Evolutionary conservation across 2,797 vertebrate genomes (phyloP), one percentile per base, ranked within the genome.

Genomic region (Xiphophorus birchmanni): DNA sequence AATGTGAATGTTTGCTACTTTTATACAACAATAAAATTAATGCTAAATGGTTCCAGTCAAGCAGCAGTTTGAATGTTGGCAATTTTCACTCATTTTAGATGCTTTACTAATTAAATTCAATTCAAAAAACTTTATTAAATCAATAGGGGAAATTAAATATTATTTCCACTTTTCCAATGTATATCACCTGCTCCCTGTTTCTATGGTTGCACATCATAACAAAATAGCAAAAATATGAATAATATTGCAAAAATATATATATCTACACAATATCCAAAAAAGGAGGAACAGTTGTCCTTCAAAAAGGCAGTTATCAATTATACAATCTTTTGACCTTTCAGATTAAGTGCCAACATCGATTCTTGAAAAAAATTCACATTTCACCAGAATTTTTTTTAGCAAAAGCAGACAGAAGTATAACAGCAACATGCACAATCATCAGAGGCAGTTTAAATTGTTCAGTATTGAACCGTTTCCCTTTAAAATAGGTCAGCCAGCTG

Each of bases 401-500:
- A 5, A 29, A 75, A 60, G 17, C 37, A 29, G 40, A 29, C 18
- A 37, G 15, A 23, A 29, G n/a, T 17, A 21, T 26, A 42, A 40
- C 0, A 54, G 71, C 44, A 40, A 75, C 42, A 69, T 40, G 60
- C 32, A 58, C 76, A 29, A 21, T 42, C 26, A 40, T 58, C 69
- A 48, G 42, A 58, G 74, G 48, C 54, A 13, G 44, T 77, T 81
- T 79, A 26, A 72, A 63, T 50, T 45, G 65, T 79, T 60, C 91
- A 88, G 89, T 93, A 94, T 93, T 83, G 93, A 94, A 90, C 71
- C 80, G 80, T 74, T 81, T 89, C 86, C 23, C 50, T 75, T 72
- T 72, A 91, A 96, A 96, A 94, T 96, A 91, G 95, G 95, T 96
- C 95, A 92, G 81, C 84, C 80, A 90, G 86, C 78, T 23, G 65